phyloP scores from a whole-genome alignment of 2,113 vertebrate genomes.

The Laticauda laticaudata region DNA sequence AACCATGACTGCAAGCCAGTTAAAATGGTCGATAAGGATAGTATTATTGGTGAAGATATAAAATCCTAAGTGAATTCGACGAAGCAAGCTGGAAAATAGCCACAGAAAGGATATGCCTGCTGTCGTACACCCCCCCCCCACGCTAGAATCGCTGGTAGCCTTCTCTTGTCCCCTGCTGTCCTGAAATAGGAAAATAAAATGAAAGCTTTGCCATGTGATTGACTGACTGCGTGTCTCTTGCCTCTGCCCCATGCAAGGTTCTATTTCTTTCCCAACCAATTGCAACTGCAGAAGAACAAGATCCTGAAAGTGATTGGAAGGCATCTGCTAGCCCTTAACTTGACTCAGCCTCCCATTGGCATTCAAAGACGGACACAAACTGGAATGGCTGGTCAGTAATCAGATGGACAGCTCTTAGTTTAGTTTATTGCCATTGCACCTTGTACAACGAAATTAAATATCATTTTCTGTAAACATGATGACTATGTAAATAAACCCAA shows the following conservation, averaged over 20 bases:
- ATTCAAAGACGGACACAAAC: too few species aligned
- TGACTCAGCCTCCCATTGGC: too few species aligned
- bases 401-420: too few species aligned
- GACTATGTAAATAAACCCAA: too few species aligned
- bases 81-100: too few species aligned
- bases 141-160: not conserved
- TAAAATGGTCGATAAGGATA: not conserved
- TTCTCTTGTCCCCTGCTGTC: not conserved
- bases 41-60: not conserved
- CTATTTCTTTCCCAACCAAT: not conserved
- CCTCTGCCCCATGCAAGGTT: not conserved
- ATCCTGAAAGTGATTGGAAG: not conserved
- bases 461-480: too few species aligned
- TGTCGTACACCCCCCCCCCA: fast-evolving
- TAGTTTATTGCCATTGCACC: too few species aligned
- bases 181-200: not conserved
- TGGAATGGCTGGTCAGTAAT: too few species aligned
- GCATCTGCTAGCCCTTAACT: not conserved
- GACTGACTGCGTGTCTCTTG: too few species aligned
- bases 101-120: not conserved
- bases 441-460: too few species aligned
- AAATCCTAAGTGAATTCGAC: not conserved
- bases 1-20: not conserved
- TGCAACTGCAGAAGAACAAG: not conserved
- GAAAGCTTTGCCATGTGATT: not conserved